Percentiles rank a stretch among this genome's conserved stretches.
phyloP scores from a whole-genome alignment of 2,888 invertebrate species.

The Athripsodes cinereus region DNA sequence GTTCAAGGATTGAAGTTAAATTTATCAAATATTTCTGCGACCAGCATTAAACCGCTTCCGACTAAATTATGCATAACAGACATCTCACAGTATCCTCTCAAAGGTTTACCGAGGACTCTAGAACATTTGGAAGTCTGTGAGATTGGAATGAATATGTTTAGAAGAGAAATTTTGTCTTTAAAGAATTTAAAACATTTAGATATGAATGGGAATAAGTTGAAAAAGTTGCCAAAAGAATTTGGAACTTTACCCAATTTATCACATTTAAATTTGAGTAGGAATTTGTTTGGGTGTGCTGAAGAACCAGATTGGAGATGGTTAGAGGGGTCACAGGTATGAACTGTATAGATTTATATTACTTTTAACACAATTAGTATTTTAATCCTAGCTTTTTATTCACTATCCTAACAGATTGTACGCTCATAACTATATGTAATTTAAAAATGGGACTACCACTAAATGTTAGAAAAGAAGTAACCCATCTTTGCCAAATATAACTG shows the following conservation, averaged over 20 bases:
- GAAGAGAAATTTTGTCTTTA: conserved; percentile 62
- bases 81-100: conserved; percentile 61
- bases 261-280: conserved; percentile 59
- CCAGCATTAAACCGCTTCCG: neutral
- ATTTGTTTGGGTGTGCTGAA: conserved; percentile 51
- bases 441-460: no score
- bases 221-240: conserved; percentile 50
- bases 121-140: conserved; percentile 56
- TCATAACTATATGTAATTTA: no score
- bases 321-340: conserved; percentile 33
- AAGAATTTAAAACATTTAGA: conserved; percentile 60
- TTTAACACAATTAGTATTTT: no score
- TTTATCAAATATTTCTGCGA: neutral
- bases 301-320: conserved; percentile 63
- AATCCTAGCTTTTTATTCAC: no score
- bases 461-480: no score
- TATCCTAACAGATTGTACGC: no score
- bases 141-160: conserved; percentile 57
- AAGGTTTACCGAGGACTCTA: conserved; percentile 67
- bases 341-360: no score
- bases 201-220: conserved; percentile 65
- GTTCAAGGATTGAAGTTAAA: conserved; percentile 35
- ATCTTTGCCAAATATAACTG: no score
- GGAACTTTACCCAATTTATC: conserved; percentile 41
- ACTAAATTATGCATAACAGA: conserved; percentile 55